Evolutionary conservation across 2,797 vertebrate genomes (phyloP), one percentile per base, ranked within the genome.

Genomic region (Neosalanx taihuensis): DNA sequence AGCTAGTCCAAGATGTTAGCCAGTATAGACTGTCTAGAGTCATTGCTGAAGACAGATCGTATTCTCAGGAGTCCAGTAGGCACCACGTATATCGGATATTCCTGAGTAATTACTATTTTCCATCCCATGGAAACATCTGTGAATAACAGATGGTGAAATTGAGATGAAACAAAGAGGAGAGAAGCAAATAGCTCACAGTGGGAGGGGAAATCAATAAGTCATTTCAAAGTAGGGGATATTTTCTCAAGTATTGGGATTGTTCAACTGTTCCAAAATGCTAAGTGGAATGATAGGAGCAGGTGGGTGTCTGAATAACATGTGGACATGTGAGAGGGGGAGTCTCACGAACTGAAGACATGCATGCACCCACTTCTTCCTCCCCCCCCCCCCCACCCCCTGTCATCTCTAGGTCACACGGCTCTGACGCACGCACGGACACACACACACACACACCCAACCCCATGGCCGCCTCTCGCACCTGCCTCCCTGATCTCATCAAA

Each of bases 151-250:
- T 83, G 82, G 81, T 80, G 77, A 86, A 81, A 87, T 83, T 79
- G 81, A 79, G 68, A 66, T 68, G 83, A 77, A 77, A 83, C 76
- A 37, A 20, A 57, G 79, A 84, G 74, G 76, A 81, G 74, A 77
- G 77, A 81, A 63, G 71, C 64, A 73, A 76, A 79, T 69, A 67
- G 57, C 46, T 6, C 31, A 33, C 53, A 30, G 53, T 56, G 37
- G 37, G 37, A 81, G 74, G 65, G 64, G 64, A 76, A 87, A 90
- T 93, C 89, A 72, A 91, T 92, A 92, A 91, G 86, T 91, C 82
- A 90, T 91, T 92, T 89, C 83, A 76, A 84, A 87, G 77, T 81
- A 77, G 65, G 67, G 73, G 81, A 76, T 79, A 63, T 78, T 74
- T 60, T 68, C 81, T 87, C 85, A 80, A 85, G 80, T 77, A 51